Percentiles rank a stretch among this genome's conserved stretches.
These are phyloP conservation scores for Takifugu flavidus DNA, from an alignment of 2,113 vertebrate species.

Conservation along the genomic window DNA sequence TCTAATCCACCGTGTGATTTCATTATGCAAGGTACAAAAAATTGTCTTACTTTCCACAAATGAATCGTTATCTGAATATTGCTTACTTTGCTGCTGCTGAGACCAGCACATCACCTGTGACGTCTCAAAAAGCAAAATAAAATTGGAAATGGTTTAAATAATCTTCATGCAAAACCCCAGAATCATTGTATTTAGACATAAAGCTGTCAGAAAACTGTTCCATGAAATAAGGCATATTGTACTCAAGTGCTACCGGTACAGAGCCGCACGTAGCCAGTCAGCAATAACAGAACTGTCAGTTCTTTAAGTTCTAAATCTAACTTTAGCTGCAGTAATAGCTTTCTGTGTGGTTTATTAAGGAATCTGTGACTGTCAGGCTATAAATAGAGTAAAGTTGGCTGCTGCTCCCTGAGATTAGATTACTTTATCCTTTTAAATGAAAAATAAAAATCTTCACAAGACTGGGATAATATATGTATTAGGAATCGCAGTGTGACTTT, in stretches of 20 bases:
- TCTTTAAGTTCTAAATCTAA: background rate
- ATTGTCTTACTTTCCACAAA: no score
- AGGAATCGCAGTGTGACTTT: background rate
- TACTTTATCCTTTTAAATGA: constrained; percentile 17
- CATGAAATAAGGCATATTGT: constrained; percentile 1
- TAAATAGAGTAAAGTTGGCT: constrained; percentile 33
- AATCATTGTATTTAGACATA: background rate
- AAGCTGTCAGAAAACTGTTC: background rate
- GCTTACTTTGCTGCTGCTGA: no score
- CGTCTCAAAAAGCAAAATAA: no score
- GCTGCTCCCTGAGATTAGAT: constrained; percentile 16
- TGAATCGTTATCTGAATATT: no score
- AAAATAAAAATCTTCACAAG: background rate
- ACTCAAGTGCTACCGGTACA: background rate
- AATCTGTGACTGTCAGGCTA: constrained; percentile 48
- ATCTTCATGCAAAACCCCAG: no score
- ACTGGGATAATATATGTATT: background rate
- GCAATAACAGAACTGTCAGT: background rate
- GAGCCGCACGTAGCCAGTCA: no score
- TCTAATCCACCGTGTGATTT: background rate
- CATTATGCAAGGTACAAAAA: no score
- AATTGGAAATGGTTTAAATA: no score
- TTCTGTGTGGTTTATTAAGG: background rate
- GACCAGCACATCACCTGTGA: no score
- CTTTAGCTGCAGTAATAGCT: constrained; percentile 1